Percentiles rank a stretch among this genome's conserved stretches.
These are phyloP conservation scores for Chlorodrepanis virens DNA, from an alignment of 2,113 vertebrate genomes.

Conservation along the genomic window DNA sequence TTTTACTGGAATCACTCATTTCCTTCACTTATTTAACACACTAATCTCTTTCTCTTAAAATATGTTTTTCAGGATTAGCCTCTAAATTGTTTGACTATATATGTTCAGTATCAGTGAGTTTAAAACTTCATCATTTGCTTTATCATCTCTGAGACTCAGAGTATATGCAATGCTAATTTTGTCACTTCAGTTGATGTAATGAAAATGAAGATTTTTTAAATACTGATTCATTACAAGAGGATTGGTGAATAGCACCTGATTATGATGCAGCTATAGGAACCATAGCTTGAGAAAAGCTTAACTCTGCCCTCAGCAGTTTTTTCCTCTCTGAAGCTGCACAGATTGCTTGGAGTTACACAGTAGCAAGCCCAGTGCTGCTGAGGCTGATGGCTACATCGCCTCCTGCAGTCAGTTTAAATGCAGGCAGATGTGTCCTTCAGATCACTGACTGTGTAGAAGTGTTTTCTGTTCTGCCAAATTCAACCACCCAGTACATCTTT, in stretches of 20 bases:
- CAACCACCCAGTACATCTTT: conserved; percentile 25
- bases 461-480: conserved; percentile 42
- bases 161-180: background rate
- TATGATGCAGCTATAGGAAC: background rate
- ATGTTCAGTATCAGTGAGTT: background rate
- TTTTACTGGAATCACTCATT: background rate
- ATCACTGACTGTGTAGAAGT: conserved; percentile 47
- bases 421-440: conserved; percentile 52
- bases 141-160: background rate
- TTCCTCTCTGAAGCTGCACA: background rate
- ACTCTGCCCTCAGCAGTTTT: background rate
- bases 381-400: conserved; percentile 55
- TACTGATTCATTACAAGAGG: background rate
- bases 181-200: background rate
- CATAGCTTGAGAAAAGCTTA: background rate
- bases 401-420: conserved; percentile 31
- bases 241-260: background rate
- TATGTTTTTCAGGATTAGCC: background rate
- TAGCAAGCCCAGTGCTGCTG: conserved; percentile 32
- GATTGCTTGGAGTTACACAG: background rate
- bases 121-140: background rate
- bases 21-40: background rate
- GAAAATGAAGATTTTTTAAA: background rate
- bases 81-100: background rate
- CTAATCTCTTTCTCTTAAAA: background rate